Conservation (phyloP, 2,113 vertebrate genomes). For the Petrocephalus zakoni region DNA sequence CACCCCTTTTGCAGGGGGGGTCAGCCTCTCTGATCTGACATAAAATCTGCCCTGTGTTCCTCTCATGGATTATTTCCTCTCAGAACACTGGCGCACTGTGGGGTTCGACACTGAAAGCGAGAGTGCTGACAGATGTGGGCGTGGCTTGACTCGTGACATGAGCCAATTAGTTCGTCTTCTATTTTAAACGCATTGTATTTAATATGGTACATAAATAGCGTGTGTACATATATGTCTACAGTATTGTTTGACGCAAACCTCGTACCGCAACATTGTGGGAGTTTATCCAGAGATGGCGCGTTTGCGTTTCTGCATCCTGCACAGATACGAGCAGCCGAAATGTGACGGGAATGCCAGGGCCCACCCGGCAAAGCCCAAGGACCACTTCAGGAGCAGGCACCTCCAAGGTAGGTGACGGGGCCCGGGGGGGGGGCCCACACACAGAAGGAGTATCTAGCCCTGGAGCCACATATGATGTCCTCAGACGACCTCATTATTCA, state of each 20-base stretch:
- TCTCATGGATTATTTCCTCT: background rate
- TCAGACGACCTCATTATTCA: background rate
- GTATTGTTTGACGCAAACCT: constrained; percentile 13
- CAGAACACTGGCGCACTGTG: background rate
- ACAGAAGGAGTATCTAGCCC: background rate
- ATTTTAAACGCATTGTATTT: background rate
- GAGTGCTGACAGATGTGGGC: background rate
- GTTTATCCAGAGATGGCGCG: background rate
- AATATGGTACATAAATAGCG: background rate
- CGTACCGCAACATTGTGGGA: constrained; percentile 2
- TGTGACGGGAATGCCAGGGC: constrained; percentile 85
- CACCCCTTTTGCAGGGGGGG: background rate
- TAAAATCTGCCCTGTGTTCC: constrained; percentile 44
- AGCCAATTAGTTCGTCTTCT: background rate
- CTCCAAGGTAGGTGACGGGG: constrained; percentile 54
- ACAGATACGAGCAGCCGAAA: constrained; percentile 91
- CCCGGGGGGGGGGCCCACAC: background rate
- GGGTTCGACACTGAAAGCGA: background rate
- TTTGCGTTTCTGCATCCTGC: background rate
- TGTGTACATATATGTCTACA: background rate
- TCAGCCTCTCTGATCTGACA: constrained; percentile 30
- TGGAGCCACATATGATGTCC: background rate
- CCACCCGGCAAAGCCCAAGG: constrained; percentile 78
- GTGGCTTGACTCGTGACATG: background rate
- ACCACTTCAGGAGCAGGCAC: constrained; percentile 79